Base-by-base conservation (phyloP, 2,888 invertebrate species). In the Phalera bucephala region DNA sequence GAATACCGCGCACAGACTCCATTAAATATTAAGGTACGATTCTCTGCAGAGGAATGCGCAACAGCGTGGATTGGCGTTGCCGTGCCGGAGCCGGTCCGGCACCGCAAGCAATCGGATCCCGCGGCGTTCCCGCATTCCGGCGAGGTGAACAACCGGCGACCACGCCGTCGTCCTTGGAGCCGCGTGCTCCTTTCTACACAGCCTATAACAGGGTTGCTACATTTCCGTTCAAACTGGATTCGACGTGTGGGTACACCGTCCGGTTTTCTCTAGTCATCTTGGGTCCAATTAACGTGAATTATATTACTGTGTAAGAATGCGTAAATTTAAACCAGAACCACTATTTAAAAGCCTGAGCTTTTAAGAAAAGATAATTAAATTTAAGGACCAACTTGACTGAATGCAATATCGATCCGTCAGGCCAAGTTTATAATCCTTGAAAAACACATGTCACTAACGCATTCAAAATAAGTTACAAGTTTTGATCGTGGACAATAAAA, bases 91-190 rank as follows among this genome's bases (percentile, higher is more conserved):
- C n/a, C 8, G 35, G 45, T 76, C 69, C 64, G 48, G 65, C 66
- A 73, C 69, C 74, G 71, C 76, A 69, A 74, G 71, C 60, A 64
- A 56, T 69, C 68, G 52, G 66, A 68, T 67, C 72, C 68, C 63
- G 59, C 64, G 48, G 42, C 49, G 71, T 65, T 72, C 72, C 71
- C 73, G 72, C 75, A 80, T 83, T 75, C 82, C 53, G 40, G 39
- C 68, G 83, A 81, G 87, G 87, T 88, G 72, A 85, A 85, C 85
- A 85, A 86, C 86, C 87, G 76, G 69, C 72, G 66, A 56, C 67
- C 69, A 64, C 76, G 76, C 64, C 79, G 84, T 80, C 87, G 84
- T 85, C 84, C 83, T 76, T 77, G 75, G 67, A 61, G 55, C 72
- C 68, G 67, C 76, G 74, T 74, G 77, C 80, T 83, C 80, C 82